A percentile compares a stretch with the other conserved stretches of the same genome.
Evolutionary conservation across 2,113 vertebrate species (phyloP).

Genomic region (Pelecanus crispus): DNA sequence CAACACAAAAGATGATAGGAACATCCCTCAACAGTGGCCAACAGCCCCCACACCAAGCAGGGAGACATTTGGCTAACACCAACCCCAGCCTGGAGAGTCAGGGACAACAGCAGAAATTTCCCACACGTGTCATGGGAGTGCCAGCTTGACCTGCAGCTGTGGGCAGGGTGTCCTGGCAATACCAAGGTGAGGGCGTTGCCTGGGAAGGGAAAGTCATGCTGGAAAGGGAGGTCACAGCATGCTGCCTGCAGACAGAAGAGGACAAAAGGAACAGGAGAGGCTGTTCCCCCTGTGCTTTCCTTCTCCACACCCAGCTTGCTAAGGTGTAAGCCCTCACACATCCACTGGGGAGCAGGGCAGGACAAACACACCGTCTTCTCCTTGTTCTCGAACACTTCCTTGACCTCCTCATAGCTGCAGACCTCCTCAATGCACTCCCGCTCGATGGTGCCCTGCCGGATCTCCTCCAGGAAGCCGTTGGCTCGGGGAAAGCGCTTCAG

Average conservation of each 20-base stretch:
- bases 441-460: slow-evolving; percentile 83
- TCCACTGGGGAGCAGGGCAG: background rate
- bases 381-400: slow-evolving; percentile 87
- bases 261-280: background rate
- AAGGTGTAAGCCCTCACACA: background rate
- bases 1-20: background rate
- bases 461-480: slow-evolving; percentile 85
- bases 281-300: background rate
- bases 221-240: background rate
- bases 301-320: background rate
- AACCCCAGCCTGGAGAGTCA: background rate
- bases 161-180: background rate
- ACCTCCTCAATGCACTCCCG: slow-evolving; percentile 84
- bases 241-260: background rate
- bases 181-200: background rate
- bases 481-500: slow-evolving; percentile 83
- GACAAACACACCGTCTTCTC: slow-evolving; percentile 78
- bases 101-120: background rate
- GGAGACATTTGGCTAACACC: background rate
- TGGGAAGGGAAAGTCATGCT: background rate
- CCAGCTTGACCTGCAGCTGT: background rate
- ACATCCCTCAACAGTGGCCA: background rate
- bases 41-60: background rate
- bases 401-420: slow-evolving; percentile 89
- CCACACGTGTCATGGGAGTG: rapidly evolving